Percentiles rank a stretch among this genome's conserved stretches.
phyloP scores from a whole-genome alignment of 2,113 vertebrate genomes.

The Pygoscelis adeliae region DNA sequence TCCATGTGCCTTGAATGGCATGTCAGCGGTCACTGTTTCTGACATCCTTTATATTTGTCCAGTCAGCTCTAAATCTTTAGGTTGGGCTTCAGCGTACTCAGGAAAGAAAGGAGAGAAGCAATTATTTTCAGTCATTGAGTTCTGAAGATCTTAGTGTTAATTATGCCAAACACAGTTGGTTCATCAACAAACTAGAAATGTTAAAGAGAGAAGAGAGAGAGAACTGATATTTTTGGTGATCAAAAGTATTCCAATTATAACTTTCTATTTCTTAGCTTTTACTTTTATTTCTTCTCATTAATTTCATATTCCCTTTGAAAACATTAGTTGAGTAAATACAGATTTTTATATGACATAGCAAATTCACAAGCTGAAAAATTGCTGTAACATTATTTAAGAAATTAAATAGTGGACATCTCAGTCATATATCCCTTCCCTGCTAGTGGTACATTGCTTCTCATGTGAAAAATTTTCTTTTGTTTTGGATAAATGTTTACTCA shows the following conservation, averaged over 20 bases:
- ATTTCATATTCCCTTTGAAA: constrained; percentile 8
- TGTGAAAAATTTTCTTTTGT: constrained; percentile 32
- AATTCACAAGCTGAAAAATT: neutral
- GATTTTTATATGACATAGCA: neutral
- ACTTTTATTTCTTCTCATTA: neutral
- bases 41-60: constrained; percentile 93
- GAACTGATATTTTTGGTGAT: constrained; percentile 65
- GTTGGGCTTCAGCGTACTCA: constrained; percentile 80
- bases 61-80: constrained; percentile 92
- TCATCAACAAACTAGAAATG: constrained; percentile 84
- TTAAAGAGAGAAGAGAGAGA: constrained; percentile 46
- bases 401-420: neutral
- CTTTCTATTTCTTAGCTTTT: constrained; percentile 23
- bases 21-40: constrained; percentile 88
- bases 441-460: neutral
- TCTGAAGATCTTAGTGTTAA: constrained; percentile 90
- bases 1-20: constrained; percentile 87
- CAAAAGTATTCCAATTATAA: constrained; percentile 47
- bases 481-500: constrained; percentile 11
- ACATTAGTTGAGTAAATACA: neutral
- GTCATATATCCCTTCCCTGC: neutral
- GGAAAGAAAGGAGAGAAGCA: constrained; percentile 90
- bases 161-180: constrained; percentile 85
- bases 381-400: neutral
- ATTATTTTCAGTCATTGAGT: constrained; percentile 94